Evolutionary conservation across 2,113 vertebrate genomes (phyloP).

Genomic region (Pristiophorus japonicus): DNA sequence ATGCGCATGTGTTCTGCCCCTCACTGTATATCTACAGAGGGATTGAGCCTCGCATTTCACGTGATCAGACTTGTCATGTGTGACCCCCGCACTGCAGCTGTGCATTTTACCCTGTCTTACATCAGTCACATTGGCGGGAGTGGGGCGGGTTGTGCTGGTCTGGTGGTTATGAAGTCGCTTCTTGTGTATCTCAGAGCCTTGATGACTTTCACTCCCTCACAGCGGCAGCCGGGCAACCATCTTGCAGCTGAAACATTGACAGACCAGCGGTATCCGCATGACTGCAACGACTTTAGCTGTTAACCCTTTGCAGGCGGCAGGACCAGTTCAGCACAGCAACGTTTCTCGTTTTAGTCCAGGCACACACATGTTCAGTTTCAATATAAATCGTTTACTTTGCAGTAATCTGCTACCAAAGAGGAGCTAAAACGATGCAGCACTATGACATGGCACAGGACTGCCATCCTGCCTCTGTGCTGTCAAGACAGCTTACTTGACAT

Average conservation of each 20-base stretch:
- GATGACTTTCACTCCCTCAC: neutral
- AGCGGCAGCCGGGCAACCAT: neutral
- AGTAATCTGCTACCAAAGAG: neutral
- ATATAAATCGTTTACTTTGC: neutral
- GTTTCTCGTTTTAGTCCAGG: neutral
- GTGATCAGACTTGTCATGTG: neutral
- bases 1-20: neutral
- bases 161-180: neutral
- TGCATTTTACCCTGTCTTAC: neutral
- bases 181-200: no score
- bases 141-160: neutral
- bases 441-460: neutral
- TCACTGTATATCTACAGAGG: neutral
- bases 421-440: no score
- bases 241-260: neutral
- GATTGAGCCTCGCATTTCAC: neutral
- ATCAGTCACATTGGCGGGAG: neutral
- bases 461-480: neutral
- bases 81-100: neutral
- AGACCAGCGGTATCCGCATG: neutral
- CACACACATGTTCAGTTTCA: neutral
- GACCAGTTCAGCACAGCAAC: neutral
- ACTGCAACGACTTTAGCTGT: neutral
- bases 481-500: neutral
- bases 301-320: neutral